Conservation (phyloP, 2,113 vertebrate genomes). For the Charadrius vociferus region DNA sequence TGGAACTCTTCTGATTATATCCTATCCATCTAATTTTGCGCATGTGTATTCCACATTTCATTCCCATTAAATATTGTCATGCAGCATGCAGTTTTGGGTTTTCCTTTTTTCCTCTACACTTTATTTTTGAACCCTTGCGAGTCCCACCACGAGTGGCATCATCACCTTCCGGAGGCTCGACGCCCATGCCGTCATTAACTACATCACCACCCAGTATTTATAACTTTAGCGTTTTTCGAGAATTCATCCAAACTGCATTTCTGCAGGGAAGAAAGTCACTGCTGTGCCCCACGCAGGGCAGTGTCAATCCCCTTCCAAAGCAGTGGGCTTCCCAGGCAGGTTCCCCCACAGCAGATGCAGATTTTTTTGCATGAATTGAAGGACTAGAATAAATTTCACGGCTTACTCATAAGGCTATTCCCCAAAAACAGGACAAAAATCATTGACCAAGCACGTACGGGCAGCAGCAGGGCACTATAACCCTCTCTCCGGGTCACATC, state of each 20-base stretch:
- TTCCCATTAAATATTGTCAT: slow-evolving; percentile 47
- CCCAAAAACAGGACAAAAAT: not conserved
- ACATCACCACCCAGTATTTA: no score
- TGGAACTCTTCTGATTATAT: not conserved
- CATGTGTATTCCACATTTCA: slow-evolving; percentile 1
- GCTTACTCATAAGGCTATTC: not conserved
- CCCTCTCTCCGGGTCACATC: not conserved
- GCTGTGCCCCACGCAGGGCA: no score
- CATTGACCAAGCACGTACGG: fast-evolving
- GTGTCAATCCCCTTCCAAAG: not conserved
- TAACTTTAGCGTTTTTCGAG: not conserved
- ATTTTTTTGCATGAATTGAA: not conserved
- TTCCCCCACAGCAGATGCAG: not conserved
- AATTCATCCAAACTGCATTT: not conserved
- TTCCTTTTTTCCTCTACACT: not conserved
- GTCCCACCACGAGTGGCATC: not conserved
- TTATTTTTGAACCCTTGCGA: not conserved
- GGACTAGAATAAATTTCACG: not conserved
- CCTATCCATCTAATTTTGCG: not conserved
- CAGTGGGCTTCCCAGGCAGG: not conserved
- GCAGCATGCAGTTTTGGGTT: not conserved
- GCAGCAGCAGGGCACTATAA: not conserved
- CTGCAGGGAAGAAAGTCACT: no score
- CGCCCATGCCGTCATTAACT: no score
- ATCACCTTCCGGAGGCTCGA: not conserved